These are phyloP conservation scores for Lasioglossum marginatum DNA, from an alignment of 2,888 invertebrate species.

Conservation along the genomic window DNA sequence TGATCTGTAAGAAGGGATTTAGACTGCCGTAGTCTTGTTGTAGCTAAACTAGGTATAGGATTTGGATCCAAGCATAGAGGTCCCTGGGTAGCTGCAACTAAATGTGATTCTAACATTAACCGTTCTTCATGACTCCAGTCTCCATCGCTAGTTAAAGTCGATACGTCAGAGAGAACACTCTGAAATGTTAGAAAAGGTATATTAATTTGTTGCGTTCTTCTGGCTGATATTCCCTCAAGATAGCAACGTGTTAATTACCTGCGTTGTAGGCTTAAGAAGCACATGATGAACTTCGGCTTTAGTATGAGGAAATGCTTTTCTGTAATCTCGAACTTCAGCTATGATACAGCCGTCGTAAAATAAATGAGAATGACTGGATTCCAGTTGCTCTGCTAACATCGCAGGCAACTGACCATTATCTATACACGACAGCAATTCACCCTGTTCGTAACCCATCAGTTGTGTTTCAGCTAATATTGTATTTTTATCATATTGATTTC, in stretches of 20 bases:
- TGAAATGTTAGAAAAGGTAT: constrained; percentile 44
- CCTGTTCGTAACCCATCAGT: constrained; percentile 95
- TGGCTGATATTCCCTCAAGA: neutral
- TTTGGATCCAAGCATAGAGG: constrained; percentile 96
- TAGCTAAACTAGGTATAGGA: constrained; percentile 91
- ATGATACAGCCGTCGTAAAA: constrained; percentile 97
- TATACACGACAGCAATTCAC: constrained; percentile 93
- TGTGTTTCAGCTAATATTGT: constrained; percentile 89
- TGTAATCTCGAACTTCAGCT: constrained; percentile 95
- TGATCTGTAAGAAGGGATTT: constrained; percentile 91
- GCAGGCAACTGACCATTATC: constrained; percentile 96
- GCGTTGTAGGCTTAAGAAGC: constrained; percentile 93
- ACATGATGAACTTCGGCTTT: constrained; percentile 94
- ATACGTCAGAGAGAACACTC: constrained; percentile 84
- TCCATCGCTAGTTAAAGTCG: constrained; percentile 81
- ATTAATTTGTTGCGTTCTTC: neutral
- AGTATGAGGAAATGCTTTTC: constrained; percentile 91
- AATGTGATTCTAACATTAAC: constrained; percentile 92
- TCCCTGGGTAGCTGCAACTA: constrained; percentile 94
- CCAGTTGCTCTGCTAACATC: constrained; percentile 93
- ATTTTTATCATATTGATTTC: constrained; percentile 86
- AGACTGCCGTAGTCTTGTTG: constrained; percentile 91
- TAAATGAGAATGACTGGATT: constrained; percentile 92
- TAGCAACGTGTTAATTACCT: constrained; percentile 86
- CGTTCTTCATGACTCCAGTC: constrained; percentile 91